A percentile compares a stretch with the other conserved stretches of the same genome.
phyloP scores from a whole-genome alignment of 2,888 invertebrate genomes.

The Chrysodeixis includens region DNA sequence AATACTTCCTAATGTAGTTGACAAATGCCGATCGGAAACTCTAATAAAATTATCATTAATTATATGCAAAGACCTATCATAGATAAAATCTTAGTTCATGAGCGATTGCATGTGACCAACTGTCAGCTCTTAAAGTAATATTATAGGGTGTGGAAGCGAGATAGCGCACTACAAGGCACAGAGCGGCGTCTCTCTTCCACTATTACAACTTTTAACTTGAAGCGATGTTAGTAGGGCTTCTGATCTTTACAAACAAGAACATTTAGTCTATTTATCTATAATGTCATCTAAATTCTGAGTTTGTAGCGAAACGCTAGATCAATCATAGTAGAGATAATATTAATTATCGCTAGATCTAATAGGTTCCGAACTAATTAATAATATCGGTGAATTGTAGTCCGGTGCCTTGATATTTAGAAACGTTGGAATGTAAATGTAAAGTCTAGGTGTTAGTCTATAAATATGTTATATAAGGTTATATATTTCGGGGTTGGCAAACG shows the following conservation, averaged over 20 bases:
- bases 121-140: no score
- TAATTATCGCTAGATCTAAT: neutral
- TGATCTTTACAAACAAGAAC: neutral
- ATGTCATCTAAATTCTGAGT: constrained; percentile 1
- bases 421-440: neutral
- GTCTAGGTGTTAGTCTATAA: neutral
- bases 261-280: neutral
- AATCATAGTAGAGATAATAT: neutral
- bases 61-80: neutral
- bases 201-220: no score
- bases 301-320: neutral
- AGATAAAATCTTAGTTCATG: neutral
- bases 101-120: neutral
- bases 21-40: neutral
- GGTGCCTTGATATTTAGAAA: constrained; percentile 2
- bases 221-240: no score
- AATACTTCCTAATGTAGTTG: neutral
- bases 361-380: neutral
- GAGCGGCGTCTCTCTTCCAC: no score
- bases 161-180: no score
- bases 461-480: no score
- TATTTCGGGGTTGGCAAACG: no score
- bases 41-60: neutral
- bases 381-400: neutral
- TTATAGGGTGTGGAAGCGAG: no score